Percentiles rank a stretch among this genome's conserved stretches.
Conservation (phyloP, 2,888 invertebrate genomes). For the Raillietiella orientalis region DNA sequence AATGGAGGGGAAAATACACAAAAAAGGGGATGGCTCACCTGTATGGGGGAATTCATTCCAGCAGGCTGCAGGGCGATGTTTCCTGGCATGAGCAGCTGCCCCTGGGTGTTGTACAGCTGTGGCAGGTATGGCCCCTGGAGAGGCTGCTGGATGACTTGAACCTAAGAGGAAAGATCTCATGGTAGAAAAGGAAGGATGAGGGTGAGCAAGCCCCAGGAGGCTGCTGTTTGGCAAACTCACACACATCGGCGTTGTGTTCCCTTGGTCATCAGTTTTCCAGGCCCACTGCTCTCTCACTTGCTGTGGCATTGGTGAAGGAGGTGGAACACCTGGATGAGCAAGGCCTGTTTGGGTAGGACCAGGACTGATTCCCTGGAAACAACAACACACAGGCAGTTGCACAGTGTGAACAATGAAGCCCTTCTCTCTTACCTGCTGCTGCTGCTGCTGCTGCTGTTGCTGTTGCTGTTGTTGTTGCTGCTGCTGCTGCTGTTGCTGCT, state of each 20-base stretch:
- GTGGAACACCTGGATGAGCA: background rate
- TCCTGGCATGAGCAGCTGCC: conserved; percentile 40
- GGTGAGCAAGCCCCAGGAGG: too few relatives aligned
- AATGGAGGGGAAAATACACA: conserved; percentile 3
- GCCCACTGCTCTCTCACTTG: too few relatives aligned
- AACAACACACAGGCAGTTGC: background rate
- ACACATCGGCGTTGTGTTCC: too few relatives aligned
- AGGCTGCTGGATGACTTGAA: conserved; percentile 46
- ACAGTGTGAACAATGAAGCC: background rate
- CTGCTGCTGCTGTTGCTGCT: conserved; percentile 14
- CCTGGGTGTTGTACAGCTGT: conserved; percentile 46
- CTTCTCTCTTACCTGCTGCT: conserved; percentile 10
- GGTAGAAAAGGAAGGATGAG: too few relatives aligned
- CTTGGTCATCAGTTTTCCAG: too few relatives aligned
- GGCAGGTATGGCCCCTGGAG: conserved; percentile 37
- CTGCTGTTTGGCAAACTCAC: too few relatives aligned
- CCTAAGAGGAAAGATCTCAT: too few relatives aligned
- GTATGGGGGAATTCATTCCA: conserved; percentile 24
- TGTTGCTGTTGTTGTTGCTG: conserved; percentile 15
- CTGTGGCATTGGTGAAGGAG: background rate
- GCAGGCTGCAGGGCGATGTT: conserved; percentile 36
- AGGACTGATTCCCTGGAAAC: too few relatives aligned
- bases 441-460: conserved; percentile 8
- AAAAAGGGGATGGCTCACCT: conserved; percentile 6
- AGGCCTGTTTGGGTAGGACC: too few relatives aligned